A percentile compares a stretch with the other conserved stretches of the same genome.
These are phyloP conservation scores for Microplitis deprimator DNA, from an alignment of 2,888 invertebrate genomes.

Conservation along the genomic window DNA sequence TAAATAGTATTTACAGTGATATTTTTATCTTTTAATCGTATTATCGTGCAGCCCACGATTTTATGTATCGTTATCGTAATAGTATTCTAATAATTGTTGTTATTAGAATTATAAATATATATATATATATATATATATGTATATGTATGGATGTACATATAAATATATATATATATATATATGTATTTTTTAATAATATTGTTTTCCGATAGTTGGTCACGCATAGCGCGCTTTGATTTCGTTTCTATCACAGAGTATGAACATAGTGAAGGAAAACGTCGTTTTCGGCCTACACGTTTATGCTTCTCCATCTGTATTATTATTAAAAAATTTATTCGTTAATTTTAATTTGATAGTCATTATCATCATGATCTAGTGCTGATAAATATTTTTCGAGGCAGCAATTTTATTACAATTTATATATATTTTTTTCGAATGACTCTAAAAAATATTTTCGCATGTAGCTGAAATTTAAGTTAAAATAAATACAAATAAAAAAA, in stretches of 20 bases:
- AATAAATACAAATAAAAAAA: no score
- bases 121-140: no score
- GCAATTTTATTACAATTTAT: neutral
- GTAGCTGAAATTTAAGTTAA: no score
- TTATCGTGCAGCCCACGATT: no score
- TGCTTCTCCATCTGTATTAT: conserved; percentile 25
- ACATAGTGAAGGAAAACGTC: conserved; percentile 62
- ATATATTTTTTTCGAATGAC: no score
- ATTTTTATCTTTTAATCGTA: neutral
- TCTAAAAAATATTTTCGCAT: no score
- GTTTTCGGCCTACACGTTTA: conserved; percentile 55
- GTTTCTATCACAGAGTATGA: conserved; percentile 60
- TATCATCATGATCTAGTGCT: neutral
- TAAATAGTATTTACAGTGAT: conserved; percentile 34
- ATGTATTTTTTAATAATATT: no score
- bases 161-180: no score
- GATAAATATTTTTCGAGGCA: neutral
- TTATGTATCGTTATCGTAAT: no score
- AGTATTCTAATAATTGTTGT: no score
- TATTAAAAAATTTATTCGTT: neutral
- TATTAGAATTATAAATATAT: no score
- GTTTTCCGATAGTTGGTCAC: conserved; percentile 32
- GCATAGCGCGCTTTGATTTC: conserved; percentile 44
- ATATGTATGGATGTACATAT: no score
- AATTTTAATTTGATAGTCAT: neutral